Conservation (phyloP, 2,888 invertebrate species). For the Rhaphigaster nebulosa region DNA sequence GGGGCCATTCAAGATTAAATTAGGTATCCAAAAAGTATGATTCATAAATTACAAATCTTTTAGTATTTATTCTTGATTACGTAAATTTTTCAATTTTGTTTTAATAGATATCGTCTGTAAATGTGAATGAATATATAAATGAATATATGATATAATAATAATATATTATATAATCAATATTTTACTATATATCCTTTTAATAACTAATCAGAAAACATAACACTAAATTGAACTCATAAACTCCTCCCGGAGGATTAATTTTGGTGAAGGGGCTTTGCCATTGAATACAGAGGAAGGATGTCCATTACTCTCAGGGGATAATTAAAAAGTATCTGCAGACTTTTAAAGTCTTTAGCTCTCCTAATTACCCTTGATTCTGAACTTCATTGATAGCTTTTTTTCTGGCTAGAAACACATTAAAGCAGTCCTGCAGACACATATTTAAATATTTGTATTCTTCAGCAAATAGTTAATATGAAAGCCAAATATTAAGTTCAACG, state of each 20-base stretch:
- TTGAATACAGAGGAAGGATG: slow-evolving; percentile 12
- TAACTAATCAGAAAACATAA: neutral
- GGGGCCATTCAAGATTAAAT: too few species aligned
- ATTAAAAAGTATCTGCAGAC: slow-evolving; percentile 29
- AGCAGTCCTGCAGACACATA: neutral
- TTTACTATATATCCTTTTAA: neutral
- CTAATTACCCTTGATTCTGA: neutral
- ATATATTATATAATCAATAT: neutral
- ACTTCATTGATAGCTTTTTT: slow-evolving; percentile 37
- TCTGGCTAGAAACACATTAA: neutral
- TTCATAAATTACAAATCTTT: too few species aligned
- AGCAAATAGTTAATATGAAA: neutral
- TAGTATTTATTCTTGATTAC: too few species aligned
- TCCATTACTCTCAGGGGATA: slow-evolving; percentile 18
- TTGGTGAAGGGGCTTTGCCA: neutral
- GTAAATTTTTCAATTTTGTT: neutral
- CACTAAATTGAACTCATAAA: neutral
- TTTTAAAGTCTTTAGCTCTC: slow-evolving; percentile 26
- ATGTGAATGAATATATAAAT: neutral
- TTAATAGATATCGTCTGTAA: neutral
- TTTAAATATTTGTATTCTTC: neutral
- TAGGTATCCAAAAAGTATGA: too few species aligned
- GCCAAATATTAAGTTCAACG: too few species aligned
- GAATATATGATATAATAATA: too few species aligned
- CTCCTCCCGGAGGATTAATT: neutral